Conservation (phyloP, 2,797 vertebrate genomes). For the Channa striata region DNA sequence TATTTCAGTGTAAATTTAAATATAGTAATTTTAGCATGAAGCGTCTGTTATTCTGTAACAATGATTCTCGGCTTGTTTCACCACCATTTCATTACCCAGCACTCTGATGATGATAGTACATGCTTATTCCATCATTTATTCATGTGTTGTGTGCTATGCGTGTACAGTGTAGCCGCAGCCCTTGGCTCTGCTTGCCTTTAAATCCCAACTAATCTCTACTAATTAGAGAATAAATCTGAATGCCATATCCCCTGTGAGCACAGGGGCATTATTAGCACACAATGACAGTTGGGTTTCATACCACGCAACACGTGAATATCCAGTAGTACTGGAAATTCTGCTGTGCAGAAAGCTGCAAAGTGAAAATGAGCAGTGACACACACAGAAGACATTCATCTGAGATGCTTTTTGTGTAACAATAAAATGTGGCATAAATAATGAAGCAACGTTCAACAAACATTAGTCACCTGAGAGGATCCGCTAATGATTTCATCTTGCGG, state of each 20-base stretch:
- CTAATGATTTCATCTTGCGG: constrained; percentile 45
- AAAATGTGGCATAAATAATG: constrained; percentile 38
- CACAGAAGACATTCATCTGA: background rate
- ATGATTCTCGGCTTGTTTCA: background rate
- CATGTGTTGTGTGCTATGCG: constrained; percentile 33
- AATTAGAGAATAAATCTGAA: constrained; percentile 67
- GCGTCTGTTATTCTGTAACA: background rate
- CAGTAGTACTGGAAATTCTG: background rate
- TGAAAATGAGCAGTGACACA: background rate
- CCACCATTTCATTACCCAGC: constrained; percentile 23
- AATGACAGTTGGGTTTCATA: background rate
- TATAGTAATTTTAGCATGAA: background rate
- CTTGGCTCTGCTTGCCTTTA: constrained; percentile 34
- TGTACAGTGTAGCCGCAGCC: constrained; percentile 27
- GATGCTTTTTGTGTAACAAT: background rate
- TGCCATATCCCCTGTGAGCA: constrained; percentile 30
- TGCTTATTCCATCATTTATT: constrained; percentile 57
- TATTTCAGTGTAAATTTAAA: background rate
- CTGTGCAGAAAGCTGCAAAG: background rate
- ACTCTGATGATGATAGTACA: constrained; percentile 39
- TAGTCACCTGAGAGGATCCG: constrained; percentile 31
- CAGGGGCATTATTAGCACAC: constrained; percentile 17
- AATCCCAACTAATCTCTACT: constrained; percentile 46
- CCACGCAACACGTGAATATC: background rate
- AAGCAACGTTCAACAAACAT: constrained; percentile 24